phyloP scores from a whole-genome alignment of 2,888 invertebrate species.

The Archaeoteleia sp. region DNA sequence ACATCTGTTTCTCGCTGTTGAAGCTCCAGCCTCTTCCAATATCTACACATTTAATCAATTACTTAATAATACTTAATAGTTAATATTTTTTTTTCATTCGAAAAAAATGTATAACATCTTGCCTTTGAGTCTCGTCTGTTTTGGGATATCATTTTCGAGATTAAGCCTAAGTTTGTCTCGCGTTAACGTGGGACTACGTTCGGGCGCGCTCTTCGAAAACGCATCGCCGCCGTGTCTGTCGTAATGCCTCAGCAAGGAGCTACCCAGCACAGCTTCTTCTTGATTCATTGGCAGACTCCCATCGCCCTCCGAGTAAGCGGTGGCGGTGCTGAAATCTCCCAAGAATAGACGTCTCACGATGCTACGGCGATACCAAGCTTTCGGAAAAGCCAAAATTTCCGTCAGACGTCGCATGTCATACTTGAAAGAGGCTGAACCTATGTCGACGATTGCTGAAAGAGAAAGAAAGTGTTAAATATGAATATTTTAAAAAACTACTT shows the following conservation, averaged over 20 bases:
- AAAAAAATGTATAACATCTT: constrained; percentile 4
- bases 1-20: constrained; percentile 78
- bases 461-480: constrained; percentile 1
- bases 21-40: constrained; percentile 78
- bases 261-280: constrained; percentile 70
- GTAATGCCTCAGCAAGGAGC: constrained; percentile 66
- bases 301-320: constrained; percentile 75
- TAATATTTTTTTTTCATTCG: not conserved
- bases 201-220: constrained; percentile 68
- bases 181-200: constrained; percentile 72
- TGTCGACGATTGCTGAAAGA: constrained; percentile 90
- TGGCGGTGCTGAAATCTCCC: constrained; percentile 87
- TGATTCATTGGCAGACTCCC: constrained; percentile 67
- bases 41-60: constrained; percentile 71
- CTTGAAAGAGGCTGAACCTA: constrained; percentile 96
- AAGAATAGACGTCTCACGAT: constrained; percentile 94
- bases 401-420: constrained; percentile 98
- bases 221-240: constrained; percentile 65
- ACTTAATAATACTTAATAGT: too few species aligned
- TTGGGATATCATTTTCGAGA: constrained; percentile 76
- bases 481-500: constrained; percentile 11
- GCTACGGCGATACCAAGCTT: constrained; percentile 97
- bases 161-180: constrained; percentile 79
- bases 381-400: constrained; percentile 98
- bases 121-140: constrained; percentile 76